A percentile compares a stretch with the other conserved stretches of the same genome.
Conservation (phyloP, 2,888 invertebrate genomes). For the Mythimna impura region DNA sequence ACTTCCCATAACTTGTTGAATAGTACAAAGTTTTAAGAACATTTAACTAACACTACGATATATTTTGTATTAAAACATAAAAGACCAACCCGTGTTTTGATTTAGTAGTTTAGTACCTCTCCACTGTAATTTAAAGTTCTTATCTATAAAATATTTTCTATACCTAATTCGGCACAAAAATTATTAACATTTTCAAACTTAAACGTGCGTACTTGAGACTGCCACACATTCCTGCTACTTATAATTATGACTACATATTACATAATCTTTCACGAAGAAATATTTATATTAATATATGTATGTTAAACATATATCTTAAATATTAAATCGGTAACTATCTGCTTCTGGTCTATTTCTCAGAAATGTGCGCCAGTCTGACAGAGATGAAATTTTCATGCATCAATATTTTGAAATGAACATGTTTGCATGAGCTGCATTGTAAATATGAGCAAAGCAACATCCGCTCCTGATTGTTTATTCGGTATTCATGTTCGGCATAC, state of each 20-base stretch:
- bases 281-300: not conserved
- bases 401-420: constrained; percentile 61
- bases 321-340: not conserved
- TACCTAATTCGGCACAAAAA: constrained; percentile 39
- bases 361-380: constrained; percentile 53
- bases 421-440: constrained; percentile 88
- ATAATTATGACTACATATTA: constrained; percentile 2
- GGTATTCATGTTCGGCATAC: constrained; percentile 64
- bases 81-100: constrained; percentile 89
- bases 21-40: constrained; percentile 80
- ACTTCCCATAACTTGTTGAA: constrained; percentile 73
- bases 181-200: constrained; percentile 37
- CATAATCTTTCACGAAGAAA: constrained; percentile 17
- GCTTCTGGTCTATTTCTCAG: constrained; percentile 23
- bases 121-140: constrained; percentile 65
- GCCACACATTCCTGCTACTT: constrained; percentile 52
- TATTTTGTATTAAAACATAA: constrained; percentile 89
- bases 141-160: constrained; percentile 36
- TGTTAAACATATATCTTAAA: no score
- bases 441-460: constrained; percentile 82
- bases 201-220: constrained; percentile 43
- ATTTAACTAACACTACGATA: constrained; percentile 83
- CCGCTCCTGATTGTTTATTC: constrained; percentile 74
- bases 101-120: constrained; percentile 89
- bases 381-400: constrained; percentile 65